These are phyloP conservation scores for Euura saliciscinereae DNA, from an alignment of 1,140 invertebrate genomes.

Conservation along the genomic window DNA sequence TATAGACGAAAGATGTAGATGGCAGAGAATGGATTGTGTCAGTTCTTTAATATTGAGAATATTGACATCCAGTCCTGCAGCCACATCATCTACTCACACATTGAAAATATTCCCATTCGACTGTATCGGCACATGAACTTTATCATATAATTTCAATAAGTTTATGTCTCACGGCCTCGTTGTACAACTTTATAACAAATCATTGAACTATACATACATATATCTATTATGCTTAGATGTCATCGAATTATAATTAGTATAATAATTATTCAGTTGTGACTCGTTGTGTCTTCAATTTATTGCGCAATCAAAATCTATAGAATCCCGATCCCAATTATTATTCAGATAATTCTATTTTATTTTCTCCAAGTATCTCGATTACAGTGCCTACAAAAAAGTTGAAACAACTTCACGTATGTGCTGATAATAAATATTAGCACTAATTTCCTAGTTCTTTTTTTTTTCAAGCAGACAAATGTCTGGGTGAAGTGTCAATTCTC, in stretches of 20 bases:
- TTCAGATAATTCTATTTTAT: too few species aligned
- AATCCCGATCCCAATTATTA: too few species aligned
- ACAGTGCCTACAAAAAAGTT: too few species aligned
- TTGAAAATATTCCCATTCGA: not conserved
- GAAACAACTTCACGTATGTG: too few species aligned
- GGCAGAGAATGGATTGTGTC: slow-evolving; percentile 51
- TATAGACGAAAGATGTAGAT: slow-evolving; percentile 27
- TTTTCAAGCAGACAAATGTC: not conserved
- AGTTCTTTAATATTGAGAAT: slow-evolving; percentile 56
- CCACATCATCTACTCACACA: not conserved
- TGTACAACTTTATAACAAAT: slow-evolving; percentile 5
- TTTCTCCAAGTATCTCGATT: too few species aligned
- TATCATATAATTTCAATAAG: not conserved
- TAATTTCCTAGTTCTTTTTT: too few species aligned
- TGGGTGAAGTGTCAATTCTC: not conserved
- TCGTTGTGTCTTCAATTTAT: too few species aligned
- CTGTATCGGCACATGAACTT: not conserved
- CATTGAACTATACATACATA: not conserved
- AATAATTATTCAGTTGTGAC: not conserved
- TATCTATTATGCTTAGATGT: too few species aligned
- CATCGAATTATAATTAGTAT: not conserved
- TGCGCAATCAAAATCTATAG: too few species aligned
- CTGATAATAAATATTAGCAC: too few species aligned
- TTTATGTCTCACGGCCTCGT: not conserved
- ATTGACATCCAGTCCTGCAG: slow-evolving; percentile 49